A percentile compares a stretch with the other conserved stretches of the same genome.
phyloP scores from a whole-genome alignment of 2,888 invertebrate species.

The Cyrtodaria siliqua region DNA sequence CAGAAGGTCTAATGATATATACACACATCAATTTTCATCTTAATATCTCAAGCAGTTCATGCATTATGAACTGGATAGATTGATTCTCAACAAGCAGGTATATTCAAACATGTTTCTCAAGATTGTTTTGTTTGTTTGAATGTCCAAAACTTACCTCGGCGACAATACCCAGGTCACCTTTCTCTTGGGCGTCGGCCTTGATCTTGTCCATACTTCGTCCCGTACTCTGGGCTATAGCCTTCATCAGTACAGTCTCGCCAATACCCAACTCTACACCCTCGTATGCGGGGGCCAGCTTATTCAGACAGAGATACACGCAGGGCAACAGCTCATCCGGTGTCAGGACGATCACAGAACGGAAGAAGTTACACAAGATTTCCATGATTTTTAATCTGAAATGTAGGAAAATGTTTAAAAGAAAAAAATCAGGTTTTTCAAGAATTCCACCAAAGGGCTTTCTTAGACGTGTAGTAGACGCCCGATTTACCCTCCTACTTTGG shows the following conservation, averaged over 20 bases:
- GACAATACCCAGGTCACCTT: conserved; percentile 96
- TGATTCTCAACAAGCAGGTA: too few relatives aligned
- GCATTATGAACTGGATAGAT: too few relatives aligned
- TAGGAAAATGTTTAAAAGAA: background rate
- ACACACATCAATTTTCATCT: too few relatives aligned
- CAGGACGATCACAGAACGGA: conserved; percentile 95
- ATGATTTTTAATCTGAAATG: conserved; percentile 93
- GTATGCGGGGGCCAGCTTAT: conserved; percentile 97
- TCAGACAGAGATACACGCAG: conserved; percentile 97
- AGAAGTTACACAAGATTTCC: conserved; percentile 96
- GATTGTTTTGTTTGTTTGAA: too few relatives aligned
- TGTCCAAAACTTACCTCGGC: conserved; percentile 91
- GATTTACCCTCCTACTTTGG: too few relatives aligned
- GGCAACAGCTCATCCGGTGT: conserved; percentile 96
- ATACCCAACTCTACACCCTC: conserved; percentile 96
- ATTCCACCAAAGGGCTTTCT: too few relatives aligned
- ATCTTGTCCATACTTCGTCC: conserved; percentile 93
- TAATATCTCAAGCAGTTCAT: too few relatives aligned
- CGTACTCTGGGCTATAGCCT: conserved; percentile 91
- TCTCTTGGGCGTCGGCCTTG: conserved; percentile 90
- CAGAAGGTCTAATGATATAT: too few relatives aligned
- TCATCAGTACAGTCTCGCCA: conserved; percentile 97
- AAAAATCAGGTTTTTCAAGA: too few relatives aligned
- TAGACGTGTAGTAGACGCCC: too few relatives aligned
- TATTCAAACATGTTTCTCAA: too few relatives aligned